Conservation (phyloP, 2,888 invertebrate genomes). For the Diaprepes abbreviatus region DNA sequence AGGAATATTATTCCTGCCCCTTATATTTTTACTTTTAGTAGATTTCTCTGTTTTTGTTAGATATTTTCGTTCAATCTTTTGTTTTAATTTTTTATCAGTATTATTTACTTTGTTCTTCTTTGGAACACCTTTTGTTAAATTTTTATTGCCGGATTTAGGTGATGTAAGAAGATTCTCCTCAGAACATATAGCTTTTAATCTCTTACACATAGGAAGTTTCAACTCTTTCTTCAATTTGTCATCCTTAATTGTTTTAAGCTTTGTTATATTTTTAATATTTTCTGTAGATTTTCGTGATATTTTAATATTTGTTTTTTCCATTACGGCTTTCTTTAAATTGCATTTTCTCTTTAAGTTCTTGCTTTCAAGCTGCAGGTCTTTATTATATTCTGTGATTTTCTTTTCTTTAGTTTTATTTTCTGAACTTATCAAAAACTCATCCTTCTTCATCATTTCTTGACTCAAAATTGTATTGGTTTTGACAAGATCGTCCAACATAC, state of each 20-base stretch:
- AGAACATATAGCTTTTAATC: neutral
- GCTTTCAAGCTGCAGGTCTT: neutral
- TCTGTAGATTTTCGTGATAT: neutral
- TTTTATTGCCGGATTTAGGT: too few species aligned
- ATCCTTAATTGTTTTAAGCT: too few species aligned
- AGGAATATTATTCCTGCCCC: neutral
- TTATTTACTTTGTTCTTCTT: neutral
- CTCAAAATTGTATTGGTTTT: neutral
- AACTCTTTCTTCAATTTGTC: too few species aligned
- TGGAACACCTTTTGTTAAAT: neutral
- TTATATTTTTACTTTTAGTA: neutral
- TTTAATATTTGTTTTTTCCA: too few species aligned
- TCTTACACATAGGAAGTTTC: too few species aligned
- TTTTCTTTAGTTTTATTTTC: neutral
- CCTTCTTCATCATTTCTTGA: neutral
- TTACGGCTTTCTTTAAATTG: neutral
- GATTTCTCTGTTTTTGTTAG: conserved; percentile 4
- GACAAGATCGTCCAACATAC: conserved; percentile 2
- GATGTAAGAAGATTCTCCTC: neutral
- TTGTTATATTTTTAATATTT: neutral
- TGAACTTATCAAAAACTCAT: neutral
- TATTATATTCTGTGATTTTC: neutral
- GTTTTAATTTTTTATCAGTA: neutral
- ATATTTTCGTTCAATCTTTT: conserved; percentile 2
- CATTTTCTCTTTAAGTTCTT: neutral